Percentiles rank a stretch among this genome's conserved stretches.
Conservation (phyloP, 2,797 vertebrate species). For the Urocyon cinereoargenteus region DNA sequence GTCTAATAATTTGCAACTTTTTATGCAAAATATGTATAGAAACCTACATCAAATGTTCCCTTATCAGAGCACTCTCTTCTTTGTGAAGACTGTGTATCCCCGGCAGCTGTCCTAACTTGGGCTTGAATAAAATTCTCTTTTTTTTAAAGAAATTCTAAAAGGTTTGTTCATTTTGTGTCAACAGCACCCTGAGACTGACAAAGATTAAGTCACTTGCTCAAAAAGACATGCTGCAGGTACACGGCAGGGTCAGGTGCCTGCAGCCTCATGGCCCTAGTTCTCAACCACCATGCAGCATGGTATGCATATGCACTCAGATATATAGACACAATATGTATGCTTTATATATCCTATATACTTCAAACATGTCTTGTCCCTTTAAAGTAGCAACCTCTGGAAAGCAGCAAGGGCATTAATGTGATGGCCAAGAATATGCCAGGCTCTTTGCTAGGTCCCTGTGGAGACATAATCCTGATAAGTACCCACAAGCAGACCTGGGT, state of each 20-base stretch:
- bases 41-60: neutral
- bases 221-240: neutral
- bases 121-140: neutral
- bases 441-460: neutral
- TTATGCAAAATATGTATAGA: neutral
- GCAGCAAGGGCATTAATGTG: neutral
- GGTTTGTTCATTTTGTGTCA: neutral
- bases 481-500: neutral
- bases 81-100: neutral
- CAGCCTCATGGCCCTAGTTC: neutral
- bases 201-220: neutral
- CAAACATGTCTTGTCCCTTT: neutral
- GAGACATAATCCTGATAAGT: neutral
- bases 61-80: neutral
- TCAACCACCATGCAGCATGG: fast-evolving
- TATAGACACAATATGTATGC: neutral
- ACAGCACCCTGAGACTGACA: neutral
- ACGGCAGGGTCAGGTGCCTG: neutral
- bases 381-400: neutral
- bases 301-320: neutral
- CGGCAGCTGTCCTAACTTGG: neutral
- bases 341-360: neutral
- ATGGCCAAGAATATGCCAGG: neutral
- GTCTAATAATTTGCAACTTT: neutral
- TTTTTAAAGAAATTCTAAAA: neutral